These are phyloP conservation scores for Lacanobia wlatinum DNA, from an alignment of 2,888 invertebrate species.

Conservation along the genomic window DNA sequence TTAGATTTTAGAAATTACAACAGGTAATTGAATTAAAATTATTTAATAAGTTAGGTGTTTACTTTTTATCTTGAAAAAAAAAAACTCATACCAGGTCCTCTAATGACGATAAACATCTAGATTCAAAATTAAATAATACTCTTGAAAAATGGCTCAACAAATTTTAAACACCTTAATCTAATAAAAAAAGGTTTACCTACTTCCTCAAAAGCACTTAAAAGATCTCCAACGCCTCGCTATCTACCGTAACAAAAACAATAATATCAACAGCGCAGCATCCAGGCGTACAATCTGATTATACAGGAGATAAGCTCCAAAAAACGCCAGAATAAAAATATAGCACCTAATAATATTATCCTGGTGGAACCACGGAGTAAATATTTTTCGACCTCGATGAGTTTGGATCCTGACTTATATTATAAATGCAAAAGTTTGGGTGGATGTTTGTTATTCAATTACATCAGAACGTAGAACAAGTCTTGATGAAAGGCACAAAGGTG, in stretches of 20 bases:
- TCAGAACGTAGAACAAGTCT: no score
- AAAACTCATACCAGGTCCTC: no score
- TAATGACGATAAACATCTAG: no score
- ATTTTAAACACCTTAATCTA: neutral
- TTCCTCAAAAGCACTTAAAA: conserved; percentile 24
- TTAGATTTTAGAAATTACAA: no score
- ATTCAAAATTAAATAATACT: no score
- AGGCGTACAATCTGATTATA: conserved; percentile 50
- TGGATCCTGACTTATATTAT: neutral
- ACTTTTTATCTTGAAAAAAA: no score
- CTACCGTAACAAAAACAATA: conserved; percentile 36
- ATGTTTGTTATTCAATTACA: no score
- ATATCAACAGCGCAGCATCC: conserved; percentile 11
- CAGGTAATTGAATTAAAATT: no score
- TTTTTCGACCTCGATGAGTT: conserved; percentile 13
- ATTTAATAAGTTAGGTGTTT: no score
- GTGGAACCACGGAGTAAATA: conserved; percentile 28
- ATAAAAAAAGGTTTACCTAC: neutral
- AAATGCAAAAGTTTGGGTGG: no score
- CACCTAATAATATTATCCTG: conserved; percentile 43
- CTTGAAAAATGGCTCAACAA: neutral
- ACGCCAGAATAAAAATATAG: conserved; percentile 21
- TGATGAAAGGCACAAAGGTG: no score
- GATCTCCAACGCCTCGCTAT: conserved; percentile 1
- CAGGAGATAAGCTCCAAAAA: conserved; percentile 29